Conservation (phyloP, 2,888 invertebrate genomes). For the Cyaniris semiargus region DNA sequence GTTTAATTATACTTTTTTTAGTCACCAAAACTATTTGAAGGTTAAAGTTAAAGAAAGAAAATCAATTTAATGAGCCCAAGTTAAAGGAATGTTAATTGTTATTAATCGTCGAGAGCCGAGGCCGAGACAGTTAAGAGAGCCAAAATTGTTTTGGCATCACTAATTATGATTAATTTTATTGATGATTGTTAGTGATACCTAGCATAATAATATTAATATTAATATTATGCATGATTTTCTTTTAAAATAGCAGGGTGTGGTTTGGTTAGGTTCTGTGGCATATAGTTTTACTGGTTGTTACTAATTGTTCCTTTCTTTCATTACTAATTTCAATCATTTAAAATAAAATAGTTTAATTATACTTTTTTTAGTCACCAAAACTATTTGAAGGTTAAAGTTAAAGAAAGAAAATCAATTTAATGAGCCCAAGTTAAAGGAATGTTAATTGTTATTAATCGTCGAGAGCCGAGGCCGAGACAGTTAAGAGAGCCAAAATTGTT, state of each 20-base stretch:
- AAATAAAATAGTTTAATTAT: too few species aligned
- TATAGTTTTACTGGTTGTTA: too few species aligned
- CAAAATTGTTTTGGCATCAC: conserved; percentile 24
- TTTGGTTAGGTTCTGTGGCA: too few species aligned
- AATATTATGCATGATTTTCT: too few species aligned
- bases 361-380: too few species aligned
- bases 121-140: conserved; percentile 24
- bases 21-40: background rate
- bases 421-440: background rate
- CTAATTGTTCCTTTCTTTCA: too few species aligned
- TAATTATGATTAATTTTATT: conserved; percentile 18
- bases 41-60: background rate
- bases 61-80: conserved; percentile 9
- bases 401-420: conserved; percentile 9
- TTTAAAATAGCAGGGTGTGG: too few species aligned
- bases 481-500: conserved; percentile 27
- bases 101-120: conserved; percentile 6
- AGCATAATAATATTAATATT: too few species aligned
- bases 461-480: background rate
- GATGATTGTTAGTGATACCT: too few species aligned
- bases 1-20: too few species aligned
- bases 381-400: background rate
- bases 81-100: conserved; percentile 10
- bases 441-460: conserved; percentile 23
- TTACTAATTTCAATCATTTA: too few species aligned